Conservation (phyloP, 1,140 invertebrate species). For the Macrobrachium rosenbergii region DNA sequence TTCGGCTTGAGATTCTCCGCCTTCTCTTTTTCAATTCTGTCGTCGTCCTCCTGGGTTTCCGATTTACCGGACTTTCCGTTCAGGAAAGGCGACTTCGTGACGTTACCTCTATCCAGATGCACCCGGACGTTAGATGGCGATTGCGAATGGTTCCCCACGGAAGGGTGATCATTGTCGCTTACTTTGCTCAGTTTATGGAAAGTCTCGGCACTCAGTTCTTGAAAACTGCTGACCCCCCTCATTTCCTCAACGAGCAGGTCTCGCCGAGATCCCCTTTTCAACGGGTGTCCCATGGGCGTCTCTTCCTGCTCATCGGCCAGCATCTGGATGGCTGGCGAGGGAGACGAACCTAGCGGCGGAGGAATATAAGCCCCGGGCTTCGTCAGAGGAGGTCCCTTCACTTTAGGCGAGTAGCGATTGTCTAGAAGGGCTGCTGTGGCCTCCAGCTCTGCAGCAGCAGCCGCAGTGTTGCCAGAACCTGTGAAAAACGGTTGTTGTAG, state of each 20-base stretch:
- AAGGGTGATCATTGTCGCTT: too few relatives aligned
- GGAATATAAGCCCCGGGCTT: conserved; percentile 20
- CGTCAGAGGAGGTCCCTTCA: conserved; percentile 67
- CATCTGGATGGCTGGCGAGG: background rate
- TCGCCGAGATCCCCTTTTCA: background rate
- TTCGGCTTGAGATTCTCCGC: background rate
- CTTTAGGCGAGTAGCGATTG: conserved; percentile 70
- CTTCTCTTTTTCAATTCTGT: background rate
- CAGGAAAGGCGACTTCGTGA: too few relatives aligned
- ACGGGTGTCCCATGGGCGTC: background rate
- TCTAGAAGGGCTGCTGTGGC: conserved; percentile 70
- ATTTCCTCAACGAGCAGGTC: too few relatives aligned
- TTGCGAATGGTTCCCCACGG: background rate
- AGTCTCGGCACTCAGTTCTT: background rate
- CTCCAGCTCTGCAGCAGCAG: conserved; percentile 70
- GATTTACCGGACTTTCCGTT: too few relatives aligned
- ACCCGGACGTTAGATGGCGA: too few relatives aligned
- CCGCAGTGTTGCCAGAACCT: conserved; percentile 72
- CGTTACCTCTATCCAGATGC: too few relatives aligned
- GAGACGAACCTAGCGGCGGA: background rate
- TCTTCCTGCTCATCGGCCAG: background rate
- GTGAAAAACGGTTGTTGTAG: conserved; percentile 15
- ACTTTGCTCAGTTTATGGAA: too few relatives aligned
- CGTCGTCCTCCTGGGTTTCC: too few relatives aligned
- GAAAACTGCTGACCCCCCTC: background rate